A percentile compares a stretch with the other conserved stretches of the same genome.
Evolutionary conservation across 2,113 vertebrate species (phyloP).

Genomic region (Fregata magnificens): DNA sequence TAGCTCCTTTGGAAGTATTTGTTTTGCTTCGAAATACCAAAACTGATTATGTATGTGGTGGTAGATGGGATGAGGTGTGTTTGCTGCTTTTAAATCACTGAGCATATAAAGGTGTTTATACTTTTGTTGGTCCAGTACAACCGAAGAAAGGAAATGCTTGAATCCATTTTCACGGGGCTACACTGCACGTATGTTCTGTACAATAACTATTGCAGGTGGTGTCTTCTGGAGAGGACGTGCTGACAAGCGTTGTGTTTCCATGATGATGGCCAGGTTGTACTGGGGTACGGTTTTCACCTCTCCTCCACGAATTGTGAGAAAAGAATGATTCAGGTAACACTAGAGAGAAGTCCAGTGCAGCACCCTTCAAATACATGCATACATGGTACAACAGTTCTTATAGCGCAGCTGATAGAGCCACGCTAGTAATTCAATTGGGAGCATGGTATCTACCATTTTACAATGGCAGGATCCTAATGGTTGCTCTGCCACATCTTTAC

Average conservation of each 20-base stretch:
- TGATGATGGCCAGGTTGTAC: not conserved
- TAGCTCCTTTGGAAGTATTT: conserved; percentile 21
- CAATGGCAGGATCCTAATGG: not conserved
- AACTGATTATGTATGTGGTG: not conserved
- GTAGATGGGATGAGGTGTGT: not conserved
- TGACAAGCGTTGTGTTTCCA: fast-evolving
- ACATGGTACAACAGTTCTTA: no score
- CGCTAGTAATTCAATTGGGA: fast-evolving
- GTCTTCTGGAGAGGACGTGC: not conserved
- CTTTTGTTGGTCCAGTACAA: not conserved
- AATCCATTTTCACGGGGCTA: not conserved
- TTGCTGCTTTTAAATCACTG: not conserved
- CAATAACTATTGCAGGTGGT: not conserved
- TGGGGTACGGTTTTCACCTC: not conserved
- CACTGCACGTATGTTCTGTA: fast-evolving
- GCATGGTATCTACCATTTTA: not conserved
- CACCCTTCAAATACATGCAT: not conserved
- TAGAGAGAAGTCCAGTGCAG: not conserved
- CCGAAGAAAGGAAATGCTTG: not conserved
- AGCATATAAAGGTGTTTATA: not conserved
- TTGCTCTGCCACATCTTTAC: not conserved
- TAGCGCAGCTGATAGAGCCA: not conserved
- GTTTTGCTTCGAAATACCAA: not conserved
- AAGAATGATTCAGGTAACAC: not conserved
- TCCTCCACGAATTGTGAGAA: not conserved